These are phyloP conservation scores for Sardinella longiceps DNA, from an alignment of 2,797 vertebrate species.

Conservation along the genomic window DNA sequence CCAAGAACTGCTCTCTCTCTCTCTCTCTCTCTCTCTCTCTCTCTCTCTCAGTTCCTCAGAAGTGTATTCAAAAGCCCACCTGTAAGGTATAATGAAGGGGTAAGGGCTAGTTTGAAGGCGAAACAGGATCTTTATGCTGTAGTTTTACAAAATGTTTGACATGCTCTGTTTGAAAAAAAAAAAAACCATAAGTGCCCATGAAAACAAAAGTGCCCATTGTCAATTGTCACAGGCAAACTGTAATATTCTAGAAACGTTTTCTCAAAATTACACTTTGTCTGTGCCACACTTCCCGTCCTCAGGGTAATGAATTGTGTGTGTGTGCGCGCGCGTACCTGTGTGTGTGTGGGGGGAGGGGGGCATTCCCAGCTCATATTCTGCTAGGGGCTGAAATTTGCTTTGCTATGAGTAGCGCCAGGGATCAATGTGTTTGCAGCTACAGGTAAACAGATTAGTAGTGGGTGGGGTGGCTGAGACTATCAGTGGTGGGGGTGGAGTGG, in stretches of 20 bases:
- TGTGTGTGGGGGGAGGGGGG: too few species aligned
- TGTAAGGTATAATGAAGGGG: not conserved
- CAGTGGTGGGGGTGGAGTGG: conserved; percentile 7
- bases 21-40: not conserved
- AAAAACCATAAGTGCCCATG: not conserved
- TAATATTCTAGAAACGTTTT: not conserved
- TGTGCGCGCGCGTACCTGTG: too few species aligned
- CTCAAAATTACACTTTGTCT: not conserved
- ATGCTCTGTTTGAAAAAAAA: not conserved
- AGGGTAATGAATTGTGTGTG: not conserved
- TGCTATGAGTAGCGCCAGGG: not conserved
- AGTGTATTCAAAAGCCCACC: not conserved
- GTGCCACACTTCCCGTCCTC: not conserved
- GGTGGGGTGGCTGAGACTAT: not conserved
- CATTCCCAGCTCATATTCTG: not conserved
- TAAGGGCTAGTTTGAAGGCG: not conserved
- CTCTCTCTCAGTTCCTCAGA: not conserved
- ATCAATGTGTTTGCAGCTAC: conserved; percentile 41
- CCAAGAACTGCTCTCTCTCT: not conserved
- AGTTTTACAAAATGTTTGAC: not conserved
- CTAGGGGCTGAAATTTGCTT: not conserved
- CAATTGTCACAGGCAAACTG: not conserved
- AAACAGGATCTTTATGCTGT: not conserved
- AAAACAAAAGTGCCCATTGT: not conserved
- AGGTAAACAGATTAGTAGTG: conserved; percentile 50